phyloP scores from a whole-genome alignment of 2,888 invertebrate species.

The Leucania comma region DNA sequence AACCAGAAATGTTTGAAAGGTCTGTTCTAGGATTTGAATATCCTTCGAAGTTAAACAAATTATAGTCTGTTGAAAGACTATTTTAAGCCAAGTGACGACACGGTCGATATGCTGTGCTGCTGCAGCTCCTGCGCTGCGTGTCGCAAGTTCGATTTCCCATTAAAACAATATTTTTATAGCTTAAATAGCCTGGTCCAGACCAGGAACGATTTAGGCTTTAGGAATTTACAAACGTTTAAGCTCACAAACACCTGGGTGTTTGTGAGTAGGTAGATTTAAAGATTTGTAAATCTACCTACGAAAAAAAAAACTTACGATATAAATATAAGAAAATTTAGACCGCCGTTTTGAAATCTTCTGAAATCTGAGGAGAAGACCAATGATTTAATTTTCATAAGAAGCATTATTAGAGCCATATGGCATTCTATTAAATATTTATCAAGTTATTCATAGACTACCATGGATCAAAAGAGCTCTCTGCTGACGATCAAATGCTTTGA shows the following conservation, averaged over 20 bases:
- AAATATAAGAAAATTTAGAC: not conserved
- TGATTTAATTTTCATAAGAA: not conserved
- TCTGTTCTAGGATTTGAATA: conserved; percentile 5
- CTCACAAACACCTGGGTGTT: too few species aligned
- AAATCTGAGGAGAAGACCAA: not conserved
- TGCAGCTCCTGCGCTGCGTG: too few species aligned
- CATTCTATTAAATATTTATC: conserved; percentile 4
- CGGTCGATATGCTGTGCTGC: too few species aligned
- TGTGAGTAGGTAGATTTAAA: too few species aligned
- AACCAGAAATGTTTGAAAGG: conserved; percentile 22
- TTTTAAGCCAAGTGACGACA: not conserved
- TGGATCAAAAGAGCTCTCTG: conserved; percentile 18
- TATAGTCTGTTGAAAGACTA: not conserved
- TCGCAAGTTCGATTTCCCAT: too few species aligned
- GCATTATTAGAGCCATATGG: too few species aligned
- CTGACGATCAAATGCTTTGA: conserved; percentile 30
- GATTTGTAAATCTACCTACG: too few species aligned
- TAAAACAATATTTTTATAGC: too few species aligned
- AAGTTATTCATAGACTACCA: conserved; percentile 17
- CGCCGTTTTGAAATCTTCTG: not conserved
- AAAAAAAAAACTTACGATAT: too few species aligned
- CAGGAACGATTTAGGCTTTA: too few species aligned
- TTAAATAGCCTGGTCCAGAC: too few species aligned
- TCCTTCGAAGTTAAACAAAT: not conserved
- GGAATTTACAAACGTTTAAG: too few species aligned